phyloP scores from a whole-genome alignment of 2,113 vertebrate genomes.

The Pollachius pollachius region DNA sequence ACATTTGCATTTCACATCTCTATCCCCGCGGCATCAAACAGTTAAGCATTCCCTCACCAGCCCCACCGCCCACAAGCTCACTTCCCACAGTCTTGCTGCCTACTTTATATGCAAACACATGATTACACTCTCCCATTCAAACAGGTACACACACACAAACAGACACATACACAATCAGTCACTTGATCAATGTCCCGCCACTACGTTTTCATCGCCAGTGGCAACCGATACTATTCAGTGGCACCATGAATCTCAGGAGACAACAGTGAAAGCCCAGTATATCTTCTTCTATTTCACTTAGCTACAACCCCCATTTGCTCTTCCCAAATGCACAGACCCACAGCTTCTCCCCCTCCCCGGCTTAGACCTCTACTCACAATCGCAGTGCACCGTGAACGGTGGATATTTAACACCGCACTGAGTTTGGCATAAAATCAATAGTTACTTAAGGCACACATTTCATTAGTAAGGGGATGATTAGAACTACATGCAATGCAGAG shows the following conservation, averaged over 20 bases:
- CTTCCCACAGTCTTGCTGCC: neutral
- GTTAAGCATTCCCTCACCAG: neutral
- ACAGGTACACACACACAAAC: slow-evolving; percentile 12
- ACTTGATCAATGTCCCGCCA: slow-evolving; percentile 40
- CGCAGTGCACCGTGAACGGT: slow-evolving; percentile 12
- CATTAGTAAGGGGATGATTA: slow-evolving; percentile 63
- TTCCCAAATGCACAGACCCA: neutral
- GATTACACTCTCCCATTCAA: slow-evolving; percentile 37
- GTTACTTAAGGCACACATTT: slow-evolving; percentile 64
- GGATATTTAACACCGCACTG: slow-evolving; percentile 54
- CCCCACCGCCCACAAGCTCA: slow-evolving; percentile 1
- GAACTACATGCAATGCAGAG: slow-evolving; percentile 26
- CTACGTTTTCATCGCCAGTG: slow-evolving; percentile 47
- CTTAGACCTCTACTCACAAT: neutral
- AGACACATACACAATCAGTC: slow-evolving; percentile 39
- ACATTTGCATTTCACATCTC: neutral
- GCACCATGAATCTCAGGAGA: slow-evolving; percentile 44
- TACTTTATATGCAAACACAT: slow-evolving; percentile 43
- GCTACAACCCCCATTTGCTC: neutral
- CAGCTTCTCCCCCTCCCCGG: neutral
- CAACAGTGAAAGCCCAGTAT: slow-evolving; percentile 24
- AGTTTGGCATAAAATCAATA: slow-evolving; percentile 69
- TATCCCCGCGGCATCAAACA: neutral
- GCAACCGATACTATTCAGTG: slow-evolving; percentile 28
- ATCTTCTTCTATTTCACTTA: slow-evolving; percentile 33